Percentiles rank a stretch among this genome's conserved stretches.
Conservation (phyloP, 2,113 vertebrate genomes). For the mouse (Mus musculus) region GRCm39 chr6:24630001-24630500, state of each 20-base stretch:
- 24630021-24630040: conserved; percentile 46
- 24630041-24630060: neutral
- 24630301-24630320: neutral
- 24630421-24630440: neutral
- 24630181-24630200: neutral
- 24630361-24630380: neutral
- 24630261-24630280: neutral
- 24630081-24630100: conserved; percentile 40
- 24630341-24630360: neutral
- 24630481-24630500: neutral
- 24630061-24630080: conserved; percentile 35
- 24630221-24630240: neutral
- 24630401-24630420: neutral
- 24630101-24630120: conserved; percentile 6
- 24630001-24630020: neutral
- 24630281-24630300: neutral
- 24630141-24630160: neutral
- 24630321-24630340: neutral
- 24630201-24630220: neutral
- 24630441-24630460: neutral
- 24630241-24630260: neutral
- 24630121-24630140: neutral
- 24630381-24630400: neutral
- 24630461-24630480: neutral
- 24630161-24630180: neutral